Conservation (phyloP, 2,797 vertebrate species). For the Setipinna tenuifilis region DNA sequence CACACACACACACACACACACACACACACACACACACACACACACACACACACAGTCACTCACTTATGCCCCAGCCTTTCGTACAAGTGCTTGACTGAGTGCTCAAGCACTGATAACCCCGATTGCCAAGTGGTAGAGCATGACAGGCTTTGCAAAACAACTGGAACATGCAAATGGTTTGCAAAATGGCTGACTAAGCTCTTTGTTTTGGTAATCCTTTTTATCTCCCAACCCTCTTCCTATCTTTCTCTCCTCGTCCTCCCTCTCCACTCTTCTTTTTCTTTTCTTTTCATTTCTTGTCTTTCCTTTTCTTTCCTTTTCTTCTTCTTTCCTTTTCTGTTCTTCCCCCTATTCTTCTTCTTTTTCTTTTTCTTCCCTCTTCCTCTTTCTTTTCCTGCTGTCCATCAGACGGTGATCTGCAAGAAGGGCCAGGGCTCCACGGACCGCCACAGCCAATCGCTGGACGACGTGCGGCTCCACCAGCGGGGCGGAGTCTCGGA, state of each 20-base stretch:
- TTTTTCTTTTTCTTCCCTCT: neutral
- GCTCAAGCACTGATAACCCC: neutral
- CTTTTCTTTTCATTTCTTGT: no score
- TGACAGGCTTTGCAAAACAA: neutral
- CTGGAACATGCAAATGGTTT: neutral
- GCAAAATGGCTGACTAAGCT: neutral
- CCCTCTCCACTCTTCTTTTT: no score
- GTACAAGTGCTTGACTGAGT: neutral
- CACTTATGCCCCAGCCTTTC: neutral
- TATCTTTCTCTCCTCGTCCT: no score
- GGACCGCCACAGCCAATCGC: constrained; percentile 94
- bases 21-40: no score
- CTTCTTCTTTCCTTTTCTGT: no score
- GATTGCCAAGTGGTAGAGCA: neutral
- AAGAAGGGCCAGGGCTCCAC: constrained; percentile 91
- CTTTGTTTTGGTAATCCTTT: no score
- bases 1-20: no score
- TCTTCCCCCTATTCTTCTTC: neutral
- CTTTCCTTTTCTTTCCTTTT: no score
- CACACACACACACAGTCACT: no score
- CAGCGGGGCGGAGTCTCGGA: constrained; percentile 90
- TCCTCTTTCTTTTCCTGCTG: neutral
- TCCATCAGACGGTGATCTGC: constrained; percentile 76
- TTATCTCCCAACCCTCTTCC: no score
- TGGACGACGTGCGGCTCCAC: constrained; percentile 93